phyloP scores from a whole-genome alignment of 1,140 invertebrate species.

The Coelopa frigida region DNA sequence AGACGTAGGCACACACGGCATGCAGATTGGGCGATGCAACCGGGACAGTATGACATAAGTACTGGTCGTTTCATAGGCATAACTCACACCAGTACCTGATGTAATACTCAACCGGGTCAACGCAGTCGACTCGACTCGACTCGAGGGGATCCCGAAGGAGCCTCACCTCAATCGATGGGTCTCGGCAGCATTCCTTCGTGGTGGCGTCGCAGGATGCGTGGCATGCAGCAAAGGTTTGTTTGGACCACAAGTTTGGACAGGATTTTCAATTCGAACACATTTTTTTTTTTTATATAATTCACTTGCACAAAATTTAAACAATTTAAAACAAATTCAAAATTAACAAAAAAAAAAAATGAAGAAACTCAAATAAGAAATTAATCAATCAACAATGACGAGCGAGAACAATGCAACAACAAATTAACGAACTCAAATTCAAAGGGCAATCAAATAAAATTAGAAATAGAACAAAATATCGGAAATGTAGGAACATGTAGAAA shows the following conservation, averaged over 20 bases:
- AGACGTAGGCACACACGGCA: no score
- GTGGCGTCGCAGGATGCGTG: no score
- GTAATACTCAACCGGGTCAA: slow-evolving; percentile 81
- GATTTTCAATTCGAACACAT: no score
- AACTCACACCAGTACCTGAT: slow-evolving; percentile 87
- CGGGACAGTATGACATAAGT: slow-evolving; percentile 70
- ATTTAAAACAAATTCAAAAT: slow-evolving; percentile 2
- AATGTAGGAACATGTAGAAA: no score
- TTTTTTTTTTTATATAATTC: background rate
- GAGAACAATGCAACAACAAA: slow-evolving; percentile 6
- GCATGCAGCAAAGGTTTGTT: background rate
- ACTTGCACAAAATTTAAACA: background rate
- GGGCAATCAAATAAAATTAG: slow-evolving; percentile 15
- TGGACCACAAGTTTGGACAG: background rate
- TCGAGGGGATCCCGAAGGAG: no score
- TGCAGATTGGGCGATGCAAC: slow-evolving; percentile 35
- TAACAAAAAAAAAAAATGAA: slow-evolving; percentile 7
- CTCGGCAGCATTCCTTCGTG: no score
- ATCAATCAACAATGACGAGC: slow-evolving; percentile 5
- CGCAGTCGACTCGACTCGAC: background rate
- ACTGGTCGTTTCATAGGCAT: slow-evolving; percentile 53
- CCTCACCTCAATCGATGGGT: no score
- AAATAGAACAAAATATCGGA: no score
- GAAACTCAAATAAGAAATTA: slow-evolving; percentile 4
- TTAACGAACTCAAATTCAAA: slow-evolving; percentile 25